Evolutionary conservation across 2,113 vertebrate species (phyloP), one percentile per base, ranked within the genome.

Genomic region (Xiphophorus hellerii): DNA sequence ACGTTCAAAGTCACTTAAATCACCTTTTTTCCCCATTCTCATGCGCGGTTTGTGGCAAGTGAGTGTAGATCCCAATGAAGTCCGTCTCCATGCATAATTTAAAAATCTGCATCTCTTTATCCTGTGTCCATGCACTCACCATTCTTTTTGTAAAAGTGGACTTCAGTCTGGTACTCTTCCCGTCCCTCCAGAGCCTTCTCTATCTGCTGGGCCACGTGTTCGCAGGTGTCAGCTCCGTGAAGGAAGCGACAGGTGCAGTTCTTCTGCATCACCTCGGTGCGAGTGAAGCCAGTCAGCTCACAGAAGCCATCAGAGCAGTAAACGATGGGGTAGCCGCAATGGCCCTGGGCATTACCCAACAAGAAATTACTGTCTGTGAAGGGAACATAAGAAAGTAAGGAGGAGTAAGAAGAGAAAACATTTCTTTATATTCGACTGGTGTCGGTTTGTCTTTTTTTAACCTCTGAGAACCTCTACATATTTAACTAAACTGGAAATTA

Each of bases 271-370:
- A 99, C 96, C 91, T 99, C 98, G 0, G 96, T 97, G 76, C 97
- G 95, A 3, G 94, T 93, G 54, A 97, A 99, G 87, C 98, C 97
- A 0, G 97, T 98, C 86, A 98, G 95, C 77, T 99, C 98, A 0
- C 97, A 99, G 93, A 99, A 99, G 82, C 97, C 97, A 3, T 99
- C 98, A 0, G 98, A 99, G 91, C 97, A 99, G 93, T 98, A 99
- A 64, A 99, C 98, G 1, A 99, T 97, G 80, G 97, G 98, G 92
- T 97, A 98, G 73, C 97, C 97, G 0, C 94, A 94, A 63, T 95
- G 96, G 74, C 96, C 96, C 93, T 99, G 98, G 0, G 96, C 96
- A 0, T 99, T 99, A 62, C 96, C 97, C 94, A 99, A 92, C 85
- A 99, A 94, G 93, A 99, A 99, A 87, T 99, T 99, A 92, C 97